Percentiles rank a stretch among this genome's conserved stretches.
Conservation (phyloP, 2,113 vertebrate genomes). For the Azemiops feae region DNA sequence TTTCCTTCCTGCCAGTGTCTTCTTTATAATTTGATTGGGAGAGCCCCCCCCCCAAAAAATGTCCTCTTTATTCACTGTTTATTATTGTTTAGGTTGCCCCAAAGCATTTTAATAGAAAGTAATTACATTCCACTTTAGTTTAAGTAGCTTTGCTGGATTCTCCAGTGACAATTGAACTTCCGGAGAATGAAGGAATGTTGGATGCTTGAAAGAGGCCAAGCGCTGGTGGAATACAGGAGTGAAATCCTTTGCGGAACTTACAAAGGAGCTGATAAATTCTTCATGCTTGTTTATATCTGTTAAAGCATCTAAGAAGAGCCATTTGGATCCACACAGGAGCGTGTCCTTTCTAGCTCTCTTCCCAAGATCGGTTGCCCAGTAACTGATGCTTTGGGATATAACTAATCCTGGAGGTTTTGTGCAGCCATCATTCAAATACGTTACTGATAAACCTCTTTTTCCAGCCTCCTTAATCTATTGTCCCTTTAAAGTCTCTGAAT, state of each 20-base stretch:
- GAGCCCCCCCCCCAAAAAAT: too few species aligned
- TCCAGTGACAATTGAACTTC: constrained; percentile 21
- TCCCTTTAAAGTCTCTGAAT: background rate
- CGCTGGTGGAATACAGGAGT: background rate
- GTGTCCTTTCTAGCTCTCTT: background rate
- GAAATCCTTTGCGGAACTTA: background rate
- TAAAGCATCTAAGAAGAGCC: background rate
- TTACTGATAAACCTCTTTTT: background rate
- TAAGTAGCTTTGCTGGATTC: constrained; percentile 16
- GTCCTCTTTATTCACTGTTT: constrained; percentile 26
- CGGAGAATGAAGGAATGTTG: background rate
- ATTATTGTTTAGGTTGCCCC: constrained; percentile 31
- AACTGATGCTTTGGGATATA: background rate
- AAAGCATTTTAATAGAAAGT: constrained; percentile 22
- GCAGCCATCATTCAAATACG: background rate
- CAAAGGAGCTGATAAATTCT: background rate
- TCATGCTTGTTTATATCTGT: background rate
- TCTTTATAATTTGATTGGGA: constrained; percentile 26
- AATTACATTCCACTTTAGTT: constrained; percentile 32
- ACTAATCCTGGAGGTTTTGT: background rate
- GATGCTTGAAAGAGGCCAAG: background rate
- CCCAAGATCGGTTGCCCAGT: background rate
- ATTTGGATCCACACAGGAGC: background rate
- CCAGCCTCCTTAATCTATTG: background rate
- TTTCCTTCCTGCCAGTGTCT: background rate